Evolutionary conservation across 2,113 vertebrate genomes (phyloP).

Genomic region (Alces alces): DNA sequence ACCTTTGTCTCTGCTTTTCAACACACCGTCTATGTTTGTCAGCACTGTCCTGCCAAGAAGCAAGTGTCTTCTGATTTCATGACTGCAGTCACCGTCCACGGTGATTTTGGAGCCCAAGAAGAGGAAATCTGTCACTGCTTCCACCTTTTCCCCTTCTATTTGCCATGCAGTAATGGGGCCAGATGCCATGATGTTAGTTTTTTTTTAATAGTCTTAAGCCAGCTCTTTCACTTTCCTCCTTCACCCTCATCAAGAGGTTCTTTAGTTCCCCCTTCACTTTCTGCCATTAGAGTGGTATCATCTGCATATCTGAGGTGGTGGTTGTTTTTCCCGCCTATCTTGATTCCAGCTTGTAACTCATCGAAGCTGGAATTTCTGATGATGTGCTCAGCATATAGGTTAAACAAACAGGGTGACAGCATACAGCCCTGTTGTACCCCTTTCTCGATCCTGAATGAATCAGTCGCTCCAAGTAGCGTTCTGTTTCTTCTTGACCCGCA

Average conservation of each 20-base stretch:
- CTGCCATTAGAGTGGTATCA: background rate
- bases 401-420: background rate
- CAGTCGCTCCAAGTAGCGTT: background rate
- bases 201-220: background rate
- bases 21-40: background rate
- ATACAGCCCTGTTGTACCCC: background rate
- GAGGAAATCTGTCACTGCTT: background rate
- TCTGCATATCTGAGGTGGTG: background rate
- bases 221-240: background rate
- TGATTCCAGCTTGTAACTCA: background rate
- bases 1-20: background rate
- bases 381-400: background rate
- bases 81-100: background rate
- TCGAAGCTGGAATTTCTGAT: background rate
- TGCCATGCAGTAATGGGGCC: background rate
- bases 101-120: background rate
- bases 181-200: background rate
- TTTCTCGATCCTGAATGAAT: background rate
- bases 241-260: background rate
- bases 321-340: background rate
- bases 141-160: background rate
- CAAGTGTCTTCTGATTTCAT: background rate
- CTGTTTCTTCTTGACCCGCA: background rate
- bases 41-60: background rate
- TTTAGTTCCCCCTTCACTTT: background rate